These are phyloP conservation scores for Heterotilapia buettikoferi DNA, from an alignment of 2,113 vertebrate species.

Conservation along the genomic window DNA sequence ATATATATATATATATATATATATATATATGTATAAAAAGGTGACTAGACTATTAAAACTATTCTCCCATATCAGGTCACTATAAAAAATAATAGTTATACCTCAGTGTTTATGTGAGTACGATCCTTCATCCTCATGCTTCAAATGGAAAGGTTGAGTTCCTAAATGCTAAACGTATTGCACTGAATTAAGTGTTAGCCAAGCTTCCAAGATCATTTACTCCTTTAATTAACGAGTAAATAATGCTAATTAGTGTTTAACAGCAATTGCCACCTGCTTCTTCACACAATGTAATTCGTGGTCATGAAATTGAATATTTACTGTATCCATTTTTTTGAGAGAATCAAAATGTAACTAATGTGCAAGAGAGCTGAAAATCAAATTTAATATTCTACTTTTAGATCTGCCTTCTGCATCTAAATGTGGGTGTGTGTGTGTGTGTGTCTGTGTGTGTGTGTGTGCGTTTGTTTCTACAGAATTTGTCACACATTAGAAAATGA, in stretches of 20 bases:
- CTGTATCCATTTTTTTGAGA: neutral
- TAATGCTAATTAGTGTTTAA: neutral
- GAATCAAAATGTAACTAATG: neutral
- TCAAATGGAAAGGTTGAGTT: neutral
- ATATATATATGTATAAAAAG: neutral
- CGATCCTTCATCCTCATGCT: neutral
- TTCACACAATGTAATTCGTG: neutral
- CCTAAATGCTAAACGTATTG: neutral
- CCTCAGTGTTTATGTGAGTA: neutral
- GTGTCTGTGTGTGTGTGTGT: neutral
- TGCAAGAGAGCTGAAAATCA: neutral
- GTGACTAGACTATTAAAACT: neutral
- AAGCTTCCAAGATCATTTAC: neutral
- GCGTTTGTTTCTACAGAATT: neutral
- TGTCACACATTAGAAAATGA: neutral
- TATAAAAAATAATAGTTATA: neutral
- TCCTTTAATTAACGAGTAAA: neutral
- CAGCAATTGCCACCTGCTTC: neutral
- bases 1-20: neutral
- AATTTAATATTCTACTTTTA: neutral
- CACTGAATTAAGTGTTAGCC: neutral
- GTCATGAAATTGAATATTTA: neutral
- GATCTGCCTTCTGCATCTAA: neutral
- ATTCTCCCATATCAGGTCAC: neutral
- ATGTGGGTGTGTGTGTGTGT: neutral